Base-by-base conservation (phyloP, 1,140 invertebrate species). In the Drosophila parvula region DNA sequence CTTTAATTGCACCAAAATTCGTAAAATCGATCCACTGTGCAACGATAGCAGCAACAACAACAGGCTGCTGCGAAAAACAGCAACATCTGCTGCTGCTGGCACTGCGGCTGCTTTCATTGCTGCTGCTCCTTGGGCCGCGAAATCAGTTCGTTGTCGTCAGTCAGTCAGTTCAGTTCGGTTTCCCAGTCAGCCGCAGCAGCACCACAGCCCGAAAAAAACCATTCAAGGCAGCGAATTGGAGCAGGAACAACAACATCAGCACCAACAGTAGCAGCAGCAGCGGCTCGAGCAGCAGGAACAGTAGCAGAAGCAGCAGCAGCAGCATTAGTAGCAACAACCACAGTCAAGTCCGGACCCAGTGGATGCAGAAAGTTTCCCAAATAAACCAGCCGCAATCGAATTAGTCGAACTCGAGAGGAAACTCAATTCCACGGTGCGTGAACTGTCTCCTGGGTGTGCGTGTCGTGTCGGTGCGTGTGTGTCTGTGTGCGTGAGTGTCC, bases 81-180 rank as follows among this genome's bases (percentile, higher is more conserved):
- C 68, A 70, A 84, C 81, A 86, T 86, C 81, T 86, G 82, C 81
- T 67, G 60, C 61, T 77, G 71, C 43, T 78, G 73, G 56, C 56
- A 28, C 27, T 64, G 61, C 36, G 40, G 61, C 68, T 45, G 30
- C 43, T 63, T 74, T 74, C 67, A 47, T 58, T 47, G 67, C 68
- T 75, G 63, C 65, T 73, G 81, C 79, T 88, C 75, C 82, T 88
- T 79, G 60, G 57, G 53, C 45, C 57, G 51, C 70, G 71, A 82
- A 83, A 69, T 88, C 83, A 86, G 79, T 88, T 86, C 82, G 83
- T 86, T 82, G 79, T 88, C 82, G 82, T 86, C 83, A 88, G 83
- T 79, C 83, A 88, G 75, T 73, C 75, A 88, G 83, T 69, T 86
- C 78, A 88, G 82, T 86, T 88, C 82, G 82, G 76, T 62, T 60